Base-by-base conservation (phyloP, 2,888 invertebrate species). In the Brenthis hecate region DNA sequence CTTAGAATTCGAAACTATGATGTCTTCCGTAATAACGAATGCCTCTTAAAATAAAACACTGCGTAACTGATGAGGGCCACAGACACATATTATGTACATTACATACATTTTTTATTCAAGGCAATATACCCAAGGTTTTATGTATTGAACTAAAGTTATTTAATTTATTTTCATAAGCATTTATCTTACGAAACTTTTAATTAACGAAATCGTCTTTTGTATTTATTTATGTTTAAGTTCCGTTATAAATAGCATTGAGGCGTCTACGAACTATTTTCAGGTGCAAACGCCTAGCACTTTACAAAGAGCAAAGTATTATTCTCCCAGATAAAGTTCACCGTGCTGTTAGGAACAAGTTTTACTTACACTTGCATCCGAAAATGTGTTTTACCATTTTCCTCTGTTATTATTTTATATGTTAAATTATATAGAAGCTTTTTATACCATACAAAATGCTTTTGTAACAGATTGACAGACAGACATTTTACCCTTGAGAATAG, bases 241-340 rank as follows among this genome's bases (percentile, higher is more conserved):
- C 43, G 43, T 36, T 50, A 58, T 68, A 68, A 63, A 55, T 69
- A 60, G 53, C 53, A 19, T 60, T 13, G 28, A 65, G 53, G 19
- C 58, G 51, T 58, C 65, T 68, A 19, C 23, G 32, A 68, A 32
- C 14, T 66, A 67, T 60, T 51, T 53, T 62, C 69, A 69, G 64
- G 66, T 69, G 66, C 66, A 54, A 70, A 73, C 74, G 76, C 79
- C 78, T 79, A 74, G 72, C 73, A 73, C 69, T 77, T 77, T 74
- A 71, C 69, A 73, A 69, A 72, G 73, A 75, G 79, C 80, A 78
- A 77, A 75, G 75, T 76, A 69, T 77, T 71, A 71, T 69, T 72
- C 57, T 65, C 65, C 61, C 67, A 57, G 65, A 74, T 76, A 76
- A 76, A 75, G 71, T 76, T 76, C 72, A 72, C 68, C 71, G 74